Evolutionary conservation across 2,797 vertebrate genomes (phyloP).

Genomic region (Emys orbicularis): DNA sequence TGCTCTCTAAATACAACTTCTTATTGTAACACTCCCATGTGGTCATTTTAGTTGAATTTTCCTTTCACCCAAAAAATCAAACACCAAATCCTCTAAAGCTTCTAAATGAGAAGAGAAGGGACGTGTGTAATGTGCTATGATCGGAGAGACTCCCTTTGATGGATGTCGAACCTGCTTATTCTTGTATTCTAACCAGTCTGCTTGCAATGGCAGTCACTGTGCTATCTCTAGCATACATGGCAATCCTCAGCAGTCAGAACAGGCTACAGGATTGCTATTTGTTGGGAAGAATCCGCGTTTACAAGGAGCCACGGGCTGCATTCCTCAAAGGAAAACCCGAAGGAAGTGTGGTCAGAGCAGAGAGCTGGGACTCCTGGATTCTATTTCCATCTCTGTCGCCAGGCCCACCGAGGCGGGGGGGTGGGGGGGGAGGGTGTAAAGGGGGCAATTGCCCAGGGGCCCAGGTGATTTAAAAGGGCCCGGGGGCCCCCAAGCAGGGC

Average conservation of each 20-base stretch:
- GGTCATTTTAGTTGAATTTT: constrained; percentile 54
- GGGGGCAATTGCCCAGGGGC: too few relatives aligned
- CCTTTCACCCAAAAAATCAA: constrained; percentile 17
- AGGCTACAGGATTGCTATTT: constrained; percentile 22
- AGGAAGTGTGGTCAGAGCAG: background rate
- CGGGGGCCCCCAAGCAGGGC: too few relatives aligned
- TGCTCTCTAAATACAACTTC: constrained; percentile 30
- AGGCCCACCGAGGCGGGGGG: too few relatives aligned
- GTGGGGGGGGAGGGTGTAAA: too few relatives aligned
- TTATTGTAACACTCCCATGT: constrained; percentile 28
- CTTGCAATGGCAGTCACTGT: constrained; percentile 60
- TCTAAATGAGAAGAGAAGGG: background rate
- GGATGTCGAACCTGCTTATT: constrained; percentile 67
- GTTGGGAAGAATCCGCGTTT: constrained; percentile 14
- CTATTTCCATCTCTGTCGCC: background rate
- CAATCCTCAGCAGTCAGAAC: constrained; percentile 55
- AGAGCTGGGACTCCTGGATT: background rate
- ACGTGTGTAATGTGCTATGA: constrained; percentile 47
- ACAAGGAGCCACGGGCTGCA: background rate
- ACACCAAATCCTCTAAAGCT: background rate
- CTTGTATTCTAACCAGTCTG: constrained; percentile 69
- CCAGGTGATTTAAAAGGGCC: too few relatives aligned
- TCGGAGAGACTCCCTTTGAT: constrained; percentile 61
- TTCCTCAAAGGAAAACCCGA: background rate
- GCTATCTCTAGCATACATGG: constrained; percentile 34